Conservation (phyloP, 1,140 invertebrate species). For the Apis cerana region DNA sequence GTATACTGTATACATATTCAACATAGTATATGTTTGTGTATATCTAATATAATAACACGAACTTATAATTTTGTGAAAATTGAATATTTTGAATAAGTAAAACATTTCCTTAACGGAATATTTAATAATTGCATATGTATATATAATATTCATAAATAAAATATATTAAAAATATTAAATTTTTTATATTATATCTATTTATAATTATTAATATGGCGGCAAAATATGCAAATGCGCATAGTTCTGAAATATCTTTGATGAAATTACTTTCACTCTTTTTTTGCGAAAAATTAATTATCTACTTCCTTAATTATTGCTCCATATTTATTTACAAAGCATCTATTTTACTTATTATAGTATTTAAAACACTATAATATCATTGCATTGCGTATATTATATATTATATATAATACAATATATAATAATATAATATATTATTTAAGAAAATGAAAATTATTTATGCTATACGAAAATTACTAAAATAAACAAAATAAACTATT, state of each 20-base stretch:
- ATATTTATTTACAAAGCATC: neutral
- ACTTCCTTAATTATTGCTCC: conserved; percentile 2
- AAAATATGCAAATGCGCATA: neutral
- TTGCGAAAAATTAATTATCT: neutral
- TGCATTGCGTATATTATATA: neutral
- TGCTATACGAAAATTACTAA: neutral
- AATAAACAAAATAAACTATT: neutral
- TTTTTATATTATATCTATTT: neutral
- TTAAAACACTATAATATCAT: neutral
- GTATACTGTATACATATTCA: no score
- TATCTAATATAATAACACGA: no score
- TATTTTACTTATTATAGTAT: neutral
- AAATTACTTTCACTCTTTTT: neutral
- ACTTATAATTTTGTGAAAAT: no score
- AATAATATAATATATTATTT: neutral
- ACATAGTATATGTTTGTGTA: no score
- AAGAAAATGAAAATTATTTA: neutral
- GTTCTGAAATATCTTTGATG: neutral
- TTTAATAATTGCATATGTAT: no score
- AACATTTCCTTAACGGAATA: no score
- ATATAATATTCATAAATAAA: no score
- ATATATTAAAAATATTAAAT: no score
- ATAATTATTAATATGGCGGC: neutral
- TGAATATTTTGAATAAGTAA: no score
- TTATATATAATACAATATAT: neutral